Evolutionary conservation across 2,113 vertebrate species (phyloP).

Genomic region (Andinoacara biseriatus): DNA sequence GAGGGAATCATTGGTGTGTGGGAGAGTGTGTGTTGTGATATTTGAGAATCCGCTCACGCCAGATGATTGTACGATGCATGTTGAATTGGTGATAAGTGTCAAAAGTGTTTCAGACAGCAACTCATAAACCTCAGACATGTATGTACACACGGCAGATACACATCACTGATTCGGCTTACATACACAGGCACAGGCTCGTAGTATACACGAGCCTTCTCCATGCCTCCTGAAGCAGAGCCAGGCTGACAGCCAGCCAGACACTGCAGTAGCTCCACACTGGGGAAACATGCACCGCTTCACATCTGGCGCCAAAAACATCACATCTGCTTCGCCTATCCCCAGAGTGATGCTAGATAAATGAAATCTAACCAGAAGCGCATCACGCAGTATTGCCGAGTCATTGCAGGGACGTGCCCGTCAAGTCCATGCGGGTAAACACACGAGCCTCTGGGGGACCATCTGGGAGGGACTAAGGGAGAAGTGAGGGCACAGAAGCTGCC

Average conservation of each 20-base stretch:
- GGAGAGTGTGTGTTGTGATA: slow-evolving; percentile 23
- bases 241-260: slow-evolving; percentile 65
- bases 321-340: slow-evolving; percentile 62
- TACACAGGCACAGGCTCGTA: slow-evolving; percentile 4
- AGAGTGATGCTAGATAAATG: slow-evolving; percentile 56
- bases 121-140: slow-evolving; percentile 16
- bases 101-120: slow-evolving; percentile 1
- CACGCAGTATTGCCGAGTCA: slow-evolving; percentile 15
- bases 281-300: slow-evolving; percentile 59
- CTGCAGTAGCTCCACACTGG: slow-evolving; percentile 38
- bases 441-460: slow-evolving; percentile 35
- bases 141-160: slow-evolving; percentile 13
- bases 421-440: slow-evolving; percentile 55
- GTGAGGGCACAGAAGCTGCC: not conserved
- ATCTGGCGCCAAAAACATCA: slow-evolving; percentile 72
- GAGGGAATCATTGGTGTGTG: not conserved
- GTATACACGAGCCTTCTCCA: slow-evolving; percentile 12
- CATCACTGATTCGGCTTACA: not conserved
- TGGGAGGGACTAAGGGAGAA: not conserved
- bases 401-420: slow-evolving; percentile 35
- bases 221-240: slow-evolving; percentile 61
- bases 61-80: slow-evolving; percentile 11
- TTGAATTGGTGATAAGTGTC: slow-evolving; percentile 14
- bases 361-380: slow-evolving; percentile 52
- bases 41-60: slow-evolving; percentile 27